A percentile compares a stretch with the other conserved stretches of the same genome.
These are phyloP conservation scores for Pterocles burchelli DNA, from an alignment of 2,113 vertebrate species.

Conservation along the genomic window DNA sequence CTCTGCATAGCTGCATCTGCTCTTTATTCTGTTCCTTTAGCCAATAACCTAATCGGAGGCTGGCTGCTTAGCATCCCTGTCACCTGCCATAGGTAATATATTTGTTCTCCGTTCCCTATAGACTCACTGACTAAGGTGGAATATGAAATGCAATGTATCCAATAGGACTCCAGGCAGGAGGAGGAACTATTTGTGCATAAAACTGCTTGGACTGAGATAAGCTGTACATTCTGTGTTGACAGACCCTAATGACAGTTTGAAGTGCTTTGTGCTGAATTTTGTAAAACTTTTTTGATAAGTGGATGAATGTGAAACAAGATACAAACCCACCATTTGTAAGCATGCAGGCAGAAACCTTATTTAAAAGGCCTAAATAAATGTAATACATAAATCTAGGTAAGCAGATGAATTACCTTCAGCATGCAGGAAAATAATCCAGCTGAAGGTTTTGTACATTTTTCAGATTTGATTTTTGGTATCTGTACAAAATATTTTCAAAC, in stretches of 20 bases:
- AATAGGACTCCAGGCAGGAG: conserved; percentile 36
- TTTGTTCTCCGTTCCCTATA: conserved; percentile 52
- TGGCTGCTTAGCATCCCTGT: conserved; percentile 40
- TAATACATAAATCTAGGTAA: background rate
- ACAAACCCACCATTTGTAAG: background rate
- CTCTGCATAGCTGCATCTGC: background rate
- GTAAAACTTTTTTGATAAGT: background rate
- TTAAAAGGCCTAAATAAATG: background rate
- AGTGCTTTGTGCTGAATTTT: background rate
- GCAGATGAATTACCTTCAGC: background rate
- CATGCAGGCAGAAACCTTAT: background rate
- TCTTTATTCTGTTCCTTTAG: background rate
- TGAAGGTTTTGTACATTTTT: background rate
- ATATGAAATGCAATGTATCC: conserved; percentile 36
- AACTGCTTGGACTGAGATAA: background rate
- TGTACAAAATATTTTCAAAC: conserved; percentile 15
- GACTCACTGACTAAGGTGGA: conserved; percentile 18
- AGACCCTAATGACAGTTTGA: background rate
- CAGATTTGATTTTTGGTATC: background rate
- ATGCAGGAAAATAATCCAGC: background rate
- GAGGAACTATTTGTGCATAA: conserved; percentile 20
- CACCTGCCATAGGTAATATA: conserved; percentile 56
- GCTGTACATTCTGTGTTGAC: conserved; percentile 3
- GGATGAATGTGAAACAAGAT: background rate
- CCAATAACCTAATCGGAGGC: background rate